These are phyloP conservation scores for Habroteleia sp. DNA, from an alignment of 2,888 invertebrate species.

Conservation along the genomic window DNA sequence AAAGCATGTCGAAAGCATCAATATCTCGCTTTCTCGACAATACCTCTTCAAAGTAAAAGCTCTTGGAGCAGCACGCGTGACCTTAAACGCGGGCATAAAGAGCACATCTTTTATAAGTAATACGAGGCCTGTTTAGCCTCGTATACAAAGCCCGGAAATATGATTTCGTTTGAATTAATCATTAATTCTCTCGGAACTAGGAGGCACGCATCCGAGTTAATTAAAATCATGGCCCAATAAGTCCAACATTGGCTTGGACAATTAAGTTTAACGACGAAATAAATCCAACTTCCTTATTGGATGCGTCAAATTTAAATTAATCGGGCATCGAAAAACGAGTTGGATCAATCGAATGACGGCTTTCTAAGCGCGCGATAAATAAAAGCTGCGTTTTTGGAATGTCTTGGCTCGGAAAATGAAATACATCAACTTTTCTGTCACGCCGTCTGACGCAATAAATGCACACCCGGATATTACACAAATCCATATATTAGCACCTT, in stretches of 20 bases:
- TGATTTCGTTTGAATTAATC: constrained; percentile 2
- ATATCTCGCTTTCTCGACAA: neutral
- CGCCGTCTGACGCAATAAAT: constrained; percentile 22
- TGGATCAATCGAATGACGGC: constrained; percentile 1
- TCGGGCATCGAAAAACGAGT: constrained; percentile 1
- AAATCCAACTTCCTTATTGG: constrained; percentile 6
- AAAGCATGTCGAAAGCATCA: constrained; percentile 12
- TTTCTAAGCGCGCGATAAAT: constrained; percentile 9
- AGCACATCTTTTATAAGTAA: neutral
- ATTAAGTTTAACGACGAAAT: constrained; percentile 14
- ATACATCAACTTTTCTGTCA: constrained; percentile 10
- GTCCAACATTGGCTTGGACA: constrained; percentile 3
- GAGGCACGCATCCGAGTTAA: constrained; percentile 1
- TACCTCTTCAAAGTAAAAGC: constrained; percentile 13
- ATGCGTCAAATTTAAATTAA: neutral
- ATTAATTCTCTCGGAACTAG: constrained; percentile 3
- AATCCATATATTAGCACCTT: constrained; percentile 46
- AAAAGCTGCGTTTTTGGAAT: neutral
- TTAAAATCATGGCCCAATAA: neutral
- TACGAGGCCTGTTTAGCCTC: neutral
- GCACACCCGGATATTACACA: constrained; percentile 20
- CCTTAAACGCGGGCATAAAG: neutral
- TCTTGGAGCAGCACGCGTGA: neutral
- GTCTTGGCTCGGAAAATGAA: neutral
- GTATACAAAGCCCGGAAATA: neutral